Evolutionary conservation across 2,113 vertebrate species (phyloP).

Genomic region (Macaca mulatta): DNA sequence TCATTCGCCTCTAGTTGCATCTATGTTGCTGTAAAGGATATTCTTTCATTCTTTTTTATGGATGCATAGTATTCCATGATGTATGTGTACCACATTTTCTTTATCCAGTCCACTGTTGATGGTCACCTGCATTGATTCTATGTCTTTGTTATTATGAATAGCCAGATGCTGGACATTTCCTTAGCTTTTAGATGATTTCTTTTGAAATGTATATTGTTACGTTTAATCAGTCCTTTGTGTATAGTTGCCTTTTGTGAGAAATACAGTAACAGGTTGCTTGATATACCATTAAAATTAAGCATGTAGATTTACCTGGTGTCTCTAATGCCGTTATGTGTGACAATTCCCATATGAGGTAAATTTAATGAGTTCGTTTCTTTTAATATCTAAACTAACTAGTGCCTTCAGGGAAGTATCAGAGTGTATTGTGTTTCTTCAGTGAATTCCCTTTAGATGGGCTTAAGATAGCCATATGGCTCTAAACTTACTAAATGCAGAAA

Average conservation of each 20-base stretch:
- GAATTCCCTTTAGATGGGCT: constrained; percentile 32
- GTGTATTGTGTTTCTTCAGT: constrained; percentile 29
- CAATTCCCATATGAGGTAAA: neutral
- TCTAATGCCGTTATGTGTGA: neutral
- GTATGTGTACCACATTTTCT: too few relatives aligned
- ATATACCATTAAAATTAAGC: neutral
- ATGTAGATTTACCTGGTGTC: neutral
- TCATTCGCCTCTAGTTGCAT: too few relatives aligned
- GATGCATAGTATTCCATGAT: too few relatives aligned
- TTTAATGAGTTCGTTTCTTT: constrained; percentile 35
- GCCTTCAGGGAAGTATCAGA: constrained; percentile 43
- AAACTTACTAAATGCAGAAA: constrained; percentile 55
- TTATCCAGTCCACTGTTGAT: too few relatives aligned
- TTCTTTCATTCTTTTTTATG: too few relatives aligned
- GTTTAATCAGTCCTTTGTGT: neutral
- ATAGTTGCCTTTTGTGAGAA: constrained; percentile 1
- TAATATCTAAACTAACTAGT: constrained; percentile 35
- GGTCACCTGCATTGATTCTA: too few relatives aligned
- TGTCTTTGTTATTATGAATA: too few relatives aligned
- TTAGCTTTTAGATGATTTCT: neutral
- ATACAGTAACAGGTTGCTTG: neutral
- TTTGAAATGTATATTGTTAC: neutral
- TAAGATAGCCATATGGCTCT: constrained; percentile 49
- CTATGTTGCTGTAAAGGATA: too few relatives aligned
- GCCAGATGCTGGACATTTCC: neutral